Evolutionary conservation across 2,888 invertebrate genomes (phyloP).

Genomic region (Drosophila acutilabella): DNA sequence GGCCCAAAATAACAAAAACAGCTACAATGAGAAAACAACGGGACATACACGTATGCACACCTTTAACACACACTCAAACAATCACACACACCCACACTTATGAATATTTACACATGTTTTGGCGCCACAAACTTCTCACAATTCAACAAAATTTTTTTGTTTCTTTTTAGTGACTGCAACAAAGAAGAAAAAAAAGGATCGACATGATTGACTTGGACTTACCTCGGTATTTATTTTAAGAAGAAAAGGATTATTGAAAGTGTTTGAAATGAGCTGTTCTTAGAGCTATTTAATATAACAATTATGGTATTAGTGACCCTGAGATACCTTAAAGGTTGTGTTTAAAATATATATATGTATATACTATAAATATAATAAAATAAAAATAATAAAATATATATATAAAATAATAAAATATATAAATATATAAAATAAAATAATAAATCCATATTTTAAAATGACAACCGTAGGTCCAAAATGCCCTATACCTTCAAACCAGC

Average conservation of each 20-base stretch:
- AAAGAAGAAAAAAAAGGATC: neutral
- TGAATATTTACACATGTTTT: conserved; percentile 78
- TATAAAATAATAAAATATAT: too few relatives aligned
- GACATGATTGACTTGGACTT: neutral
- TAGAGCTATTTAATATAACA: too few relatives aligned
- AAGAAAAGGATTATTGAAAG: too few relatives aligned
- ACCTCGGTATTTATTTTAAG: neutral
- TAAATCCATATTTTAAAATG: too few relatives aligned
- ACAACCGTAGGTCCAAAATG: neutral
- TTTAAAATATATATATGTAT: too few relatives aligned
- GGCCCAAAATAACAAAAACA: conserved; percentile 32
- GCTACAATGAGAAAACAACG: conserved; percentile 47
- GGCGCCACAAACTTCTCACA: conserved; percentile 55
- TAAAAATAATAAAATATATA: too few relatives aligned
- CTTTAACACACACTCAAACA: conserved; percentile 27
- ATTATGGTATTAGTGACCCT: too few relatives aligned
- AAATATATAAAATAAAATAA: too few relatives aligned
- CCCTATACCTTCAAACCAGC: neutral
- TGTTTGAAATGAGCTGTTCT: too few relatives aligned
- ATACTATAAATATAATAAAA: too few relatives aligned
- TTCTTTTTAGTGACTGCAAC: conserved; percentile 36
- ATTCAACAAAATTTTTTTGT: conserved; percentile 39
- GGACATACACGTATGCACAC: conserved; percentile 23
- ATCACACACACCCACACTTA: conserved; percentile 39
- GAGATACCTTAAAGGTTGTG: too few relatives aligned